Base-by-base conservation (phyloP, 2,113 vertebrate genomes). In the Bufo bufo region DNA sequence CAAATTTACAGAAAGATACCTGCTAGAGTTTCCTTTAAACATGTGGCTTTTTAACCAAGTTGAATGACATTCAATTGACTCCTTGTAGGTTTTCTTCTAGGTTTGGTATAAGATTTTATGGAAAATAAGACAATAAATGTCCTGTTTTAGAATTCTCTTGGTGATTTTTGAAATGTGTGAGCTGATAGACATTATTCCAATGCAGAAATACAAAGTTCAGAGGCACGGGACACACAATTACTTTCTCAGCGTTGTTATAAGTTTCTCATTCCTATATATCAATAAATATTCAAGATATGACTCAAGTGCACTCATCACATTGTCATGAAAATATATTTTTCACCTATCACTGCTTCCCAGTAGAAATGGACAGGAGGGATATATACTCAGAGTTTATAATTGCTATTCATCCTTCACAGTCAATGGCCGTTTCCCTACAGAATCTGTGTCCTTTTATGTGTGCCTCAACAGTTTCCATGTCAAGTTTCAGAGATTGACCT, bases 371-470 rank as follows among this genome's bases (percentile, higher is more conserved):
- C 75, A 80, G 85, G 47, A 69, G 77, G 79, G 63, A 66, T 43
- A 71, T 71, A 56, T 33, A n/a, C 45, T 61, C 45, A n/a, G 63
- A 56, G 61, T 71, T 78, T 66, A 49, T 87, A 87, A 87, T 87
- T 63, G 61, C 61, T 87, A 50, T 78, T 80, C 85, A 87, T 87
- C 75, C 75, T 80, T 87, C 85, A 87, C 85, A 87, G 85, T 86
- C 75, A 80, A 66, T 78, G 43, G 77, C 12, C 12, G 47, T 87
- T 23, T 80, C 85, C 61, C 75, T 71, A 65, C 61, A 71, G 77
- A 65, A 87, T 87, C n/a, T 71, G 33, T 87, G 85, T 87, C 85
- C 85, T 87, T 80, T 85, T 56, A 43, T 69, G 49, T 71, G 59
- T 87, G 59, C 61, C 77, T 77, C 75, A 86, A 87, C 59, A 56